These are phyloP conservation scores for Halcyon chelicuti DNA, from an alignment of 2,797 vertebrate genomes.

Conservation along the genomic window DNA sequence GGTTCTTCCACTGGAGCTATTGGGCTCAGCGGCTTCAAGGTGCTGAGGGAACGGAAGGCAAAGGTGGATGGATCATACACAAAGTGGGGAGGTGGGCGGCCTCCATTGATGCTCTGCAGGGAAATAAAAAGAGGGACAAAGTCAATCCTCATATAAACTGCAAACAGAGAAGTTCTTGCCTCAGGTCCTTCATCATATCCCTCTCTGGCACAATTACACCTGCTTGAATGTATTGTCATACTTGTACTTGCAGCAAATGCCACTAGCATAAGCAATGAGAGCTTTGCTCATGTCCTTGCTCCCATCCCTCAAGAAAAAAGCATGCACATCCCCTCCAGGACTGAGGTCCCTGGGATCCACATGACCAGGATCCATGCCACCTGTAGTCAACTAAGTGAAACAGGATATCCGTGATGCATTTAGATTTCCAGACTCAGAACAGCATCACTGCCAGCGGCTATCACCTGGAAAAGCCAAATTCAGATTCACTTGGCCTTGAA, in stretches of 20 bases:
- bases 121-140: slow-evolving; percentile 14
- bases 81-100: slow-evolving; percentile 83
- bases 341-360: background rate
- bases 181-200: background rate
- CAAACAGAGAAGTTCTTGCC: background rate
- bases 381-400: background rate
- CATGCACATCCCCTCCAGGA: background rate
- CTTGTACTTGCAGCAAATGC: background rate
- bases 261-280: background rate
- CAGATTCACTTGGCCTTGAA: background rate
- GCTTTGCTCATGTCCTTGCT: background rate
- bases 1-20: slow-evolving; percentile 87
- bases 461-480: background rate
- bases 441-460: background rate
- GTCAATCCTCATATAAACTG: background rate
- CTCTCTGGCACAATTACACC: background rate
- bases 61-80: slow-evolving; percentile 90
- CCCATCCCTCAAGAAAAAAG: background rate
- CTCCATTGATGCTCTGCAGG: slow-evolving; percentile 82
- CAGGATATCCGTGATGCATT: background rate
- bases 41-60: slow-evolving; percentile 90
- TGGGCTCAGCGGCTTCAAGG: slow-evolving; percentile 87
- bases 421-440: background rate
- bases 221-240: background rate
- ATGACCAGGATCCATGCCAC: background rate